Evolutionary conservation across 2,888 invertebrate genomes (phyloP).

Genomic region (Pinctada fucata): DNA sequence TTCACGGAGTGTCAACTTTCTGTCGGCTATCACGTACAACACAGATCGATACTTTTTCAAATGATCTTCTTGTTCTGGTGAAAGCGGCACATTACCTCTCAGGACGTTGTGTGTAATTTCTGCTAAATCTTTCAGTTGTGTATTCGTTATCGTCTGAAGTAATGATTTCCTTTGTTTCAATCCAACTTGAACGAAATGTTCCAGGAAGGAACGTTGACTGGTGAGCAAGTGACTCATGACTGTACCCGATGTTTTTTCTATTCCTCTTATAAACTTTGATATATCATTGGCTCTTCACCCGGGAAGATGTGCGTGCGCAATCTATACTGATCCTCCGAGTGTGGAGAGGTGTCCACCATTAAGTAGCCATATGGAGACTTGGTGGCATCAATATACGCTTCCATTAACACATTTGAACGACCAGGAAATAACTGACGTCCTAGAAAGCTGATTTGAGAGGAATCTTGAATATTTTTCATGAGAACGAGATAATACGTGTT

Average conservation of each 20-base stretch:
- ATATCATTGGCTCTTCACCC: too few relatives aligned
- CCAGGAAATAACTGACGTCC: conserved; percentile 43
- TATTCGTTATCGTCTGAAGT: too few relatives aligned
- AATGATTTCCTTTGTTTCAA: conserved; percentile 30
- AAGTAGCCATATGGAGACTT: conserved; percentile 36
- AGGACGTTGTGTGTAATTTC: too few relatives aligned
- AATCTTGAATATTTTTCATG: conserved; percentile 40
- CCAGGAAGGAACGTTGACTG: conserved; percentile 33
- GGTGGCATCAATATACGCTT: conserved; percentile 37
- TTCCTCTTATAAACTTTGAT: too few relatives aligned
- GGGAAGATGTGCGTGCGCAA: too few relatives aligned
- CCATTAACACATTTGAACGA: conserved; percentile 32
- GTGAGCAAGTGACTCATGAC: conserved; percentile 16
- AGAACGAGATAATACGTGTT: conserved; percentile 40
- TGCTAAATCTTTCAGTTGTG: too few relatives aligned
- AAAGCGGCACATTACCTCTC: too few relatives aligned
- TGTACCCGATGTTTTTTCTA: too few relatives aligned
- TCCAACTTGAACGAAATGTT: conserved; percentile 14
- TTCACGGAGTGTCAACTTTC: too few relatives aligned
- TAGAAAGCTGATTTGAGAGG: conserved; percentile 41
- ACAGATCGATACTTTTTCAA: too few relatives aligned
- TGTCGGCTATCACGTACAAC: too few relatives aligned
- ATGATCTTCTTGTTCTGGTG: too few relatives aligned
- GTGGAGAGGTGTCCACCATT: conserved; percentile 39
- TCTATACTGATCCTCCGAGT: conserved; percentile 40